Base-by-base conservation (phyloP, 2,888 invertebrate species). In the Synergus umbraculus region DNA sequence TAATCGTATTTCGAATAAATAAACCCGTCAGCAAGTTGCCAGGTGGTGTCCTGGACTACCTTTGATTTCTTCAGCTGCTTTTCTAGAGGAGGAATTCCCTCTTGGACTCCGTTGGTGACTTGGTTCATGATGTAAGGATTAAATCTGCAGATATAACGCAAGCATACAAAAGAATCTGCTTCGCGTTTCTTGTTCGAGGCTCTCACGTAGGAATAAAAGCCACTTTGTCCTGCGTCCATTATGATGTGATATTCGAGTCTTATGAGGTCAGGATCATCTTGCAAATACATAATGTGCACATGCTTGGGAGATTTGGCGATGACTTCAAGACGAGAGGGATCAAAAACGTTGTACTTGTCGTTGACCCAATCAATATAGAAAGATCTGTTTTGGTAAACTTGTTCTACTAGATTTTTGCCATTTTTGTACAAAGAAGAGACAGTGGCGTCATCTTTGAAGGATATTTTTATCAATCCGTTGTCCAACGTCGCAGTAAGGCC, bases 201-300 rank as follows among this genome's bases (percentile, higher is more conserved):
- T n/a, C 8, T n/a, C 0, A n/a, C 8, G 8, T n/a, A 54, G 0
- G 8, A n/a, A 8, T 54, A n/a, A n/a, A 54, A 0, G 0, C 54
- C n/a, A 54, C 54, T 54, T 2, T n/a, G n/a, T n/a, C n/a, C 54
- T n/a, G 0, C 8, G 0, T 54, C 2, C n/a, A 54, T n/a, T n/a
- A n/a, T 54, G 0, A n/a, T 2, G 0, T 54, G 54, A n/a, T 8
- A n/a, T 54, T 54, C 54, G 2, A 54, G n/a, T 12, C 0, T 54
- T 1, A n/a, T 0, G 8, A 54, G 8, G n/a, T 2, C n/a, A 2
- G n/a, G 8, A n/a, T 0, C 2, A 12, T 54, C 13, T n/a, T 54
- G n/a, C 8, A 54, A 8, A 7, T 54, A 54, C n/a, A 54, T 54
- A n/a, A 54, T 54, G n/a, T 54, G 54, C n/a, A 2, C n/a, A 54